Conservation (phyloP, 2,888 invertebrate species). For the Cloeon dipterum region DNA sequence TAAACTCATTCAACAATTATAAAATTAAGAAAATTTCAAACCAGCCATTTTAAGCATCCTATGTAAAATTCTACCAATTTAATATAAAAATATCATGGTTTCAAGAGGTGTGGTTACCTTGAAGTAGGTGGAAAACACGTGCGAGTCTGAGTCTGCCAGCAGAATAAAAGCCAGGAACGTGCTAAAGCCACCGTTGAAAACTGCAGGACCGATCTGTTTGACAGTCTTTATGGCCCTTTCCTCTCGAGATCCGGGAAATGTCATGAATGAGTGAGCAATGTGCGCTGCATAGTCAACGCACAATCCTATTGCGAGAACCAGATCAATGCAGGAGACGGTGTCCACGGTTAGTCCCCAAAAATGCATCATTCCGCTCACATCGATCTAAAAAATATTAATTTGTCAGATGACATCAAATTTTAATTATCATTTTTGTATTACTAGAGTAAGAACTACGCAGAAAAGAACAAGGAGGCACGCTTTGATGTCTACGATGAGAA, state of each 20-base stretch:
- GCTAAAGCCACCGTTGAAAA: slow-evolving; percentile 18
- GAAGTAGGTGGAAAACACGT: slow-evolving; percentile 19
- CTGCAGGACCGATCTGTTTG: slow-evolving; percentile 17
- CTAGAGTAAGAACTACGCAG: slow-evolving; percentile 7
- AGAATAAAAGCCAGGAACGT: slow-evolving; percentile 19
- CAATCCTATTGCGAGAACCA: slow-evolving; percentile 20
- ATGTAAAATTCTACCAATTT: no score
- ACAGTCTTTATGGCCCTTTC: slow-evolving; percentile 12
- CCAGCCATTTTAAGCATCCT: no score
- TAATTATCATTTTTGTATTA: slow-evolving; percentile 2
- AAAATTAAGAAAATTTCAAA: no score
- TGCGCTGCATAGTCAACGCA: slow-evolving; percentile 20
- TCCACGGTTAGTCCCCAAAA: slow-evolving; percentile 20
- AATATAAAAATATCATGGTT: background rate
- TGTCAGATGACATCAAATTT: background rate
- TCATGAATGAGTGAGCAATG: slow-evolving; percentile 18
- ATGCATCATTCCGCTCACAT: slow-evolving; percentile 12
- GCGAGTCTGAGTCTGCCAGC: slow-evolving; percentile 15
- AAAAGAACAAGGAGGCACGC: slow-evolving; percentile 3
- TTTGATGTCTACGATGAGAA: slow-evolving; percentile 2
- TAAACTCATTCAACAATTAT: no score
- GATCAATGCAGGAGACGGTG: slow-evolving; percentile 17
- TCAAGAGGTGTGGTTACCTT: slow-evolving; percentile 15
- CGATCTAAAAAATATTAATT: slow-evolving; percentile 12
- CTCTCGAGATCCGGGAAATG: slow-evolving; percentile 14